phyloP scores from a whole-genome alignment of 2,797 vertebrate species.

The Oceanodroma leucorhoa region DNA sequence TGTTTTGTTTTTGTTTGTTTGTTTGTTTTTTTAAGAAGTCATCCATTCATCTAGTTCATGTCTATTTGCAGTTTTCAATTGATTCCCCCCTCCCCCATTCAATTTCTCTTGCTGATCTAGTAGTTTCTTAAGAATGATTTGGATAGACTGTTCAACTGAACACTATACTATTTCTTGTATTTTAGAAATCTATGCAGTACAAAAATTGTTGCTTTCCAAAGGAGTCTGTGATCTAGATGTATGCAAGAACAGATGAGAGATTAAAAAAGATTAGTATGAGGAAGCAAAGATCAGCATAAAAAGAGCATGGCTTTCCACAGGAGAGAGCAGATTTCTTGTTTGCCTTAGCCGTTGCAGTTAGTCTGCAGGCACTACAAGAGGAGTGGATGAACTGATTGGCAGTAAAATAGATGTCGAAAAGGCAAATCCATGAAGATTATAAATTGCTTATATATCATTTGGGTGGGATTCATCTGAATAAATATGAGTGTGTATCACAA shows the following conservation, averaged over 20 bases:
- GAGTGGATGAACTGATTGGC: not conserved
- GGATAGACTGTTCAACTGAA: not conserved
- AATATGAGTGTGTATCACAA: not conserved
- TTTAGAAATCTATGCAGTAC: not conserved
- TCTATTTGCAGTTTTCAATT: not conserved
- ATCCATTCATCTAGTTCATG: not conserved
- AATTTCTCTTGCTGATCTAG: not conserved
- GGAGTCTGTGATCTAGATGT: not conserved
- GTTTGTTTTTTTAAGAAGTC: not conserved
- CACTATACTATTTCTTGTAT: not conserved
- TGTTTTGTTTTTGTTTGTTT: not conserved
- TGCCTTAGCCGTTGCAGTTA: not conserved
- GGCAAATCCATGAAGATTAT: not conserved
- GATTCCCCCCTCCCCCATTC: not conserved
- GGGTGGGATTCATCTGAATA: not conserved
- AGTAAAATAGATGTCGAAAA: not conserved
- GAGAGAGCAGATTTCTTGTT: not conserved
- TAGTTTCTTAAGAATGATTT: not conserved
- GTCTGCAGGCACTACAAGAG: not conserved
- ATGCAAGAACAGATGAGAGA: not conserved
- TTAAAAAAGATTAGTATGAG: not conserved
- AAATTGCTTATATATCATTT: not conserved
- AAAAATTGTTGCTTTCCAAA: not conserved
- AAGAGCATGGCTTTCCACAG: not conserved
- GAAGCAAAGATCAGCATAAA: not conserved